Conservation (phyloP, 1,140 invertebrate genomes). For the Drosophila sproati region DNA sequence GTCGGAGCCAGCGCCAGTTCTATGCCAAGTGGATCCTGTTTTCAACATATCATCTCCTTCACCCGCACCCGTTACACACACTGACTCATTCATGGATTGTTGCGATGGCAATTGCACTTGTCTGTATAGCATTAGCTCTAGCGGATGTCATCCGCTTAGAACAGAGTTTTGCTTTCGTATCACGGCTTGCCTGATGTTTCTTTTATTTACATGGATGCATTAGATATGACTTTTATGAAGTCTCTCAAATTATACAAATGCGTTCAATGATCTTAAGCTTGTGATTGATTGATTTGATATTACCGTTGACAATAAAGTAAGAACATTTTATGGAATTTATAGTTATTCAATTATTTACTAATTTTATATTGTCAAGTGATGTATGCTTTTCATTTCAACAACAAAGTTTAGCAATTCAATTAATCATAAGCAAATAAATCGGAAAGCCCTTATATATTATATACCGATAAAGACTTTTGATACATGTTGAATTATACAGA, state of each 20-base stretch:
- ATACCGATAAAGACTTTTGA: not conserved
- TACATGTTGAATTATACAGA: not conserved
- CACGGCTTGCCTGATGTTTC: not conserved
- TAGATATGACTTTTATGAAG: no score
- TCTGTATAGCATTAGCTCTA: constrained; percentile 8
- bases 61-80: constrained; percentile 16
- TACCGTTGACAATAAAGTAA: no score
- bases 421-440: no score
- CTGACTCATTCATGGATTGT: constrained; percentile 44
- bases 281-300: no score
- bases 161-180: constrained; percentile 15
- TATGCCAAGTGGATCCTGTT: constrained; percentile 46
- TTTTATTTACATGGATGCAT: not conserved
- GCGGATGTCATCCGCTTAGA: constrained; percentile 14
- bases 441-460: no score
- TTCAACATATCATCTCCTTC: constrained; percentile 6
- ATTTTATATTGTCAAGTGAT: no score
- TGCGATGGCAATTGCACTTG: constrained; percentile 22
- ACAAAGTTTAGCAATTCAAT: no score
- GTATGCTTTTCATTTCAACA: no score
- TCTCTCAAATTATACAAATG: no score
- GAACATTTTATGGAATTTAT: no score
- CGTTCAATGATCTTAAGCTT: no score
- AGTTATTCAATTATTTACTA: no score
- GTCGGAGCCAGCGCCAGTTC: constrained; percentile 25